Conservation (phyloP, 2,113 vertebrate genomes). For the Chaenogobius annularis region DNA sequence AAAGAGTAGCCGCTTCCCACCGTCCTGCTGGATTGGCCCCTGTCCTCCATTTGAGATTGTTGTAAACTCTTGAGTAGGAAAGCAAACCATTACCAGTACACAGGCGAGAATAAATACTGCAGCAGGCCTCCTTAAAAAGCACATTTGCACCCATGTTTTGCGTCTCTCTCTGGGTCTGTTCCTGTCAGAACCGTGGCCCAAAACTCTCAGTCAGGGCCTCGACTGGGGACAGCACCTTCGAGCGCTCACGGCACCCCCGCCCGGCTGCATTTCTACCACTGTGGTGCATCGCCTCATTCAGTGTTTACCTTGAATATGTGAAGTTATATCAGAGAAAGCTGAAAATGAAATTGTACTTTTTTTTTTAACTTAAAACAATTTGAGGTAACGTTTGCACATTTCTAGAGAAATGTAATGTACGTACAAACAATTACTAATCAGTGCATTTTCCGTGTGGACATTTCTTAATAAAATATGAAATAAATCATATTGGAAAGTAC, state of each 20-base stretch:
- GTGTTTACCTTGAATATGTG: background rate
- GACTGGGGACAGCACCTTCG: slow-evolving; percentile 52
- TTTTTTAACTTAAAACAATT: no score
- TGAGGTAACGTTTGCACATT: no score
- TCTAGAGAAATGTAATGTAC: no score
- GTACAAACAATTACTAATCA: no score
- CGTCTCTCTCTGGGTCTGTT: slow-evolving; percentile 53
- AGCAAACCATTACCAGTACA: slow-evolving; percentile 3
- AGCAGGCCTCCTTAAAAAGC: slow-evolving; percentile 50
- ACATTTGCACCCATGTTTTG: slow-evolving; percentile 40
- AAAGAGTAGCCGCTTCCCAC: no score
- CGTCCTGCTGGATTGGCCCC: background rate
- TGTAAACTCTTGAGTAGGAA: background rate
- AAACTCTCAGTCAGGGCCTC: slow-evolving; percentile 72
- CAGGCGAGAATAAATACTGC: slow-evolving; percentile 54
- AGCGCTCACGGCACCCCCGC: slow-evolving; percentile 33
- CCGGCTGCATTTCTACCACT: slow-evolving; percentile 53
- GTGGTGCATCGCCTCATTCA: background rate
- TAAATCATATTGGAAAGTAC: no score
- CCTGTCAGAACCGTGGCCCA: slow-evolving; percentile 71
- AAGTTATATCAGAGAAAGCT: no score
- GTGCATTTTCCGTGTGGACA: no score
- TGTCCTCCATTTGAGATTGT: background rate
- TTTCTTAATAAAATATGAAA: no score
- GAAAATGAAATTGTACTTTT: no score